Percentiles rank a stretch among this genome's conserved stretches.
phyloP scores from a whole-genome alignment of 2,888 invertebrate genomes.

The Gisinianus flammeolus region DNA sequence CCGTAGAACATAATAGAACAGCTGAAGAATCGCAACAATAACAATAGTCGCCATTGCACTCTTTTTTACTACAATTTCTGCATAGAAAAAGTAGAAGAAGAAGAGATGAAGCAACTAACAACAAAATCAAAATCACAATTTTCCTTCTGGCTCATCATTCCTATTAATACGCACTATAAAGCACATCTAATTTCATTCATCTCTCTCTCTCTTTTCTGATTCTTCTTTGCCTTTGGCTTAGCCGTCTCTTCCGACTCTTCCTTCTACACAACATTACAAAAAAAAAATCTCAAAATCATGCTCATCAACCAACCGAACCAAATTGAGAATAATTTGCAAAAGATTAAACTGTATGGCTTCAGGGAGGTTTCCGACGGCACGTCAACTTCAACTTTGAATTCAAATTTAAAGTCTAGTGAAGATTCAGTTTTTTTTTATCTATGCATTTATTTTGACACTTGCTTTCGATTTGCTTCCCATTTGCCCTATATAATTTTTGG shows the following conservation, averaged over 20 bases:
- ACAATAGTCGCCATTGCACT: too few species aligned
- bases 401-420: too few species aligned
- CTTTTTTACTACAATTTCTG: neutral
- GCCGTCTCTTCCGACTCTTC: neutral
- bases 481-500: too few species aligned
- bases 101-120: neutral
- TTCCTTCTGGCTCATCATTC: conserved; percentile 14
- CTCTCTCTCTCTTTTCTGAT: neutral
- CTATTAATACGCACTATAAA: conserved; percentile 32
- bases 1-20: neutral
- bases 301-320: conserved; percentile 18
- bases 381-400: too few species aligned
- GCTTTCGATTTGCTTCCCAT: neutral
- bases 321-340: conserved; percentile 35
- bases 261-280: neutral
- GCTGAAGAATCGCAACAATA: neutral
- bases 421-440: neutral
- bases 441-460: neutral
- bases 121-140: conserved; percentile 4
- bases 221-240: conserved; percentile 10
- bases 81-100: too few species aligned
- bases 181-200: conserved; percentile 10
- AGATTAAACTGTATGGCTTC: conserved; percentile 29
- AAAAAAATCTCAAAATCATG: conserved; percentile 11
- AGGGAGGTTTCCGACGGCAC: conserved; percentile 20